Evolutionary conservation across 2,888 invertebrate species (phyloP).

Genomic region (Apamea monoglypha): DNA sequence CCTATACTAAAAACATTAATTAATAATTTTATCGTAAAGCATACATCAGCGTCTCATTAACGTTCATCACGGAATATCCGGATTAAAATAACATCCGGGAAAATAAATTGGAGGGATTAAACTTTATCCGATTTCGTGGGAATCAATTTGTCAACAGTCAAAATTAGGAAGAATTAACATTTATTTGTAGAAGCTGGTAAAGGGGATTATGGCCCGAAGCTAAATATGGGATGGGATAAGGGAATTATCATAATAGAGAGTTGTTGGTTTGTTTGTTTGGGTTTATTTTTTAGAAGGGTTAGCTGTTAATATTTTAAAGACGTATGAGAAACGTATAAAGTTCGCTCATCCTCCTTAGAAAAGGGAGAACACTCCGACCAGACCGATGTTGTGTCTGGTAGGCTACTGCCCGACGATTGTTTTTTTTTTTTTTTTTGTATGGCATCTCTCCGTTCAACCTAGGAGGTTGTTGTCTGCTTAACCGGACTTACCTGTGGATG

Average conservation of each 20-base stretch:
- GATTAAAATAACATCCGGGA: conserved; percentile 50
- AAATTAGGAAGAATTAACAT: conserved; percentile 64
- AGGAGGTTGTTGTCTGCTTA: too few species aligned
- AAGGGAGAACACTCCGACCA: not conserved
- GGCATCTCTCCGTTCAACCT: too few species aligned
- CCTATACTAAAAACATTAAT: conserved; percentile 21
- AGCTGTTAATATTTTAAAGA: not conserved
- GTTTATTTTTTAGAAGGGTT: not conserved
- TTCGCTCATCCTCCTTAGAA: not conserved
- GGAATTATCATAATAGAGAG: conserved; percentile 13
- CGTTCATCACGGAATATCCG: conserved; percentile 37
- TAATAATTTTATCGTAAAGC: conserved; percentile 37
- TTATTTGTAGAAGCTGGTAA: conserved; percentile 45
- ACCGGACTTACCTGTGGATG: too few species aligned
- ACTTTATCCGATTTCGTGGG: conserved; percentile 52
- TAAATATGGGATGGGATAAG: conserved; percentile 25
- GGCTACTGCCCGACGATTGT: not conserved
- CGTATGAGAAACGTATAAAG: not conserved
- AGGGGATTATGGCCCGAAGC: conserved; percentile 20
- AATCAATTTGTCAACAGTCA: conserved; percentile 69
- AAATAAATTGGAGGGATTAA: conserved; percentile 61
- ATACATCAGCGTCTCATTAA: conserved; percentile 44
- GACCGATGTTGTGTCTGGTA: too few species aligned
- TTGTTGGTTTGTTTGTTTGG: conserved; percentile 5
- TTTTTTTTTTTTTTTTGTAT: too few species aligned